Evolutionary conservation across 2,113 vertebrate species (phyloP).

Genomic region (Sapajus apella): DNA sequence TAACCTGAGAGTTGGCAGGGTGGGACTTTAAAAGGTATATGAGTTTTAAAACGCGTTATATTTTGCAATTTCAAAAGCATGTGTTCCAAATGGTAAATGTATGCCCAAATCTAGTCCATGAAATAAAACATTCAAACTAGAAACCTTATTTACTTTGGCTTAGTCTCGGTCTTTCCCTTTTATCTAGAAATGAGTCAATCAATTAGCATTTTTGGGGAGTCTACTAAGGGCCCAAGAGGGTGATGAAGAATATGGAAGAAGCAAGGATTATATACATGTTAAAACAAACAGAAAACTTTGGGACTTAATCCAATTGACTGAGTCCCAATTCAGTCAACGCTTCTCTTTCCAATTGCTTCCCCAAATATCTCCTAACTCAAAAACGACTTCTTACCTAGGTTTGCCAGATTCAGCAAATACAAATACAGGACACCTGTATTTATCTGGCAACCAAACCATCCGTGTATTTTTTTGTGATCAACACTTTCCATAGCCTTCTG

Average conservation of each 20-base stretch:
- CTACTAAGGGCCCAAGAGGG: neutral
- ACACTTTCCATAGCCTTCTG: neutral
- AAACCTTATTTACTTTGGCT: conserved; percentile 52
- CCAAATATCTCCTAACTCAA: neutral
- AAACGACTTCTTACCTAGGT: neutral
- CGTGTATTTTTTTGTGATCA: neutral
- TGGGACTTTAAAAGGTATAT: conserved; percentile 50
- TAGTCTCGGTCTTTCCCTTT: neutral
- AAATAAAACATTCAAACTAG: conserved; percentile 55
- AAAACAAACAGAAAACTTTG: neutral
- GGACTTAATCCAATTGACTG: neutral
- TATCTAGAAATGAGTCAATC: conserved; percentile 49
- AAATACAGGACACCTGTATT: neutral
- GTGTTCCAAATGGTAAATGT: conserved; percentile 54
- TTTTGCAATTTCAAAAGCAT: conserved; percentile 54
- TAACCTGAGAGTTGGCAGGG: conserved; percentile 34
- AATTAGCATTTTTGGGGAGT: neutral
- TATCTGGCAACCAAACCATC: neutral
- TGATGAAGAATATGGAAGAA: neutral
- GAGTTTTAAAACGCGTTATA: conserved; percentile 62
- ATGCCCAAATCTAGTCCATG: neutral
- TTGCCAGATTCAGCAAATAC: neutral
- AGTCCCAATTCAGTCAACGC: neutral
- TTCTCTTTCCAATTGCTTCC: neutral
- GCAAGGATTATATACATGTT: neutral